phyloP scores from a whole-genome alignment of 2,797 vertebrate genomes.

The Huso huso region DNA sequence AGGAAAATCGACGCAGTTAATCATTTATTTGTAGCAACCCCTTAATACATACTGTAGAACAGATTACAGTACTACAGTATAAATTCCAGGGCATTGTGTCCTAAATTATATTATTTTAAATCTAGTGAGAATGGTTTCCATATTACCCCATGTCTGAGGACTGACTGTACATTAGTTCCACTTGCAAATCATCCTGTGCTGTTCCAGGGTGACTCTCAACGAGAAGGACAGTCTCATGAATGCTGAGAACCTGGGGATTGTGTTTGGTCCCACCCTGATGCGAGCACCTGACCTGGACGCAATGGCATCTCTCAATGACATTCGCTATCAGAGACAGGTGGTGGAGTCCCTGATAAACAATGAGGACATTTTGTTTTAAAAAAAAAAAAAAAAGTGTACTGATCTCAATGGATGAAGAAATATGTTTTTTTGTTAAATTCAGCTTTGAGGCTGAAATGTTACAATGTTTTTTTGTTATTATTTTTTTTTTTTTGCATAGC shows the following conservation, averaged over 20 bases:
- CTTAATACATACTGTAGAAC: too few species aligned
- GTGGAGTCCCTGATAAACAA: slow-evolving; percentile 97
- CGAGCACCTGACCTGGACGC: slow-evolving; percentile 83
- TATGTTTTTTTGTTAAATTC: slow-evolving; percentile 59
- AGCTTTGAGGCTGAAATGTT: slow-evolving; percentile 36
- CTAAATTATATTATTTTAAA: too few species aligned
- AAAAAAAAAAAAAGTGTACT: slow-evolving; percentile 30
- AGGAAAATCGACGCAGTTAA: too few species aligned
- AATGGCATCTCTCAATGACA: slow-evolving; percentile 88
- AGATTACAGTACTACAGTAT: too few species aligned
- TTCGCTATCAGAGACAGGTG: slow-evolving; percentile 96
- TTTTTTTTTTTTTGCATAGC: slow-evolving; percentile 61
- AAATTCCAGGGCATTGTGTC: too few species aligned
- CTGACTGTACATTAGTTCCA: not conserved
- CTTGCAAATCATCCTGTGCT: slow-evolving; percentile 2
- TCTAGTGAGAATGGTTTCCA: too few species aligned
- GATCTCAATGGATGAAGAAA: slow-evolving; percentile 23
- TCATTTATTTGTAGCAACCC: too few species aligned
- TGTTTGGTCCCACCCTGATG: slow-evolving; percentile 96
- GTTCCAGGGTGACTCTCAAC: slow-evolving; percentile 81
- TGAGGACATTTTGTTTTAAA: slow-evolving; percentile 89
- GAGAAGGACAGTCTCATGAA: slow-evolving; percentile 96
- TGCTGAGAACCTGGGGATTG: slow-evolving; percentile 92
- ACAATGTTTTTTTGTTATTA: slow-evolving; percentile 36
- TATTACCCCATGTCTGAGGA: too few species aligned